Conservation (phyloP, 2,113 vertebrate genomes). For the Lophius piscatorius region DNA sequence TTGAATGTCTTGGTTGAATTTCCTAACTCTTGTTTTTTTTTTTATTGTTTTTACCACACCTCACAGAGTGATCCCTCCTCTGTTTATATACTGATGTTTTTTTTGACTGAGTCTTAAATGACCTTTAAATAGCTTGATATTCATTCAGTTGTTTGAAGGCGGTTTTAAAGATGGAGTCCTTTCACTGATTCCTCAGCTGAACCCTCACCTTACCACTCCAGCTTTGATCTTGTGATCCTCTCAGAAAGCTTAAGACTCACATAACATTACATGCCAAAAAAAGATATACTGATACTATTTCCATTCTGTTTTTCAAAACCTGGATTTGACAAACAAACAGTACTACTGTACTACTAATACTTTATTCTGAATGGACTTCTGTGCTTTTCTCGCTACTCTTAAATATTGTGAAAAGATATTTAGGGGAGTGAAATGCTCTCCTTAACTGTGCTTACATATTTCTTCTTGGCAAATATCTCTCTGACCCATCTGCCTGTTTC, state of each 20-base stretch:
- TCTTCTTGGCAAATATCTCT: conserved; percentile 12
- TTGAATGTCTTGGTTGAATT: no score
- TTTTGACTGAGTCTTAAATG: background rate
- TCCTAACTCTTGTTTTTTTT: no score
- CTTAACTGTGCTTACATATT: conserved; percentile 3
- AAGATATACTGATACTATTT: no score
- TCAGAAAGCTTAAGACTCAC: conserved; percentile 20
- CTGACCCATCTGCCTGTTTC: conserved; percentile 27
- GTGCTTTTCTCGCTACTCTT: background rate
- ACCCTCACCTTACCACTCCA: conserved; percentile 10
- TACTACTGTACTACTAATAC: no score
- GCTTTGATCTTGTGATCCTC: conserved; percentile 5
- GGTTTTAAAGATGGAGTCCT: conserved; percentile 1
- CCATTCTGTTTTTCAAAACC: conserved; percentile 2
- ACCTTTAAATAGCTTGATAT: conserved; percentile 12
- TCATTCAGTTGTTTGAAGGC: background rate
- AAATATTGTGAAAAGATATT: background rate
- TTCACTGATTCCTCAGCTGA: conserved; percentile 22
- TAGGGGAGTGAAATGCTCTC: background rate
- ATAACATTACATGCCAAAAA: no score
- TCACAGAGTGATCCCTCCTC: no score
- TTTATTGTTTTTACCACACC: no score
- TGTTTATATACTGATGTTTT: background rate
- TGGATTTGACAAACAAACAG: no score
- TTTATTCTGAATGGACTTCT: no score